These are phyloP conservation scores for Chunga burmeisteri DNA, from an alignment of 2,113 vertebrate species.

Conservation along the genomic window DNA sequence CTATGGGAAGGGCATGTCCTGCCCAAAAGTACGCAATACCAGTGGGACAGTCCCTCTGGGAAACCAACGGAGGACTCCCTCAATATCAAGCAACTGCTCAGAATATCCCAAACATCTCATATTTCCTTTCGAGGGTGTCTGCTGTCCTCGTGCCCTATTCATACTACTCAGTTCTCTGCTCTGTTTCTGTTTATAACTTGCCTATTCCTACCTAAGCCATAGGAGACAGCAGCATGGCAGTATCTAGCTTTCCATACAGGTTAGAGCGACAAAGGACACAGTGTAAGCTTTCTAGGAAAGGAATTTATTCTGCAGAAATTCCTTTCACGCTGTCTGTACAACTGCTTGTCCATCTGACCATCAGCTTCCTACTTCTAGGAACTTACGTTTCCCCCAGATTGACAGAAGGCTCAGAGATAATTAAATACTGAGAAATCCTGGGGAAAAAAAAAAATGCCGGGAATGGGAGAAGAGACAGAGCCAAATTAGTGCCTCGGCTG, in stretches of 20 bases:
- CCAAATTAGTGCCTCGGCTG: not conserved
- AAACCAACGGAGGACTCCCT: not conserved
- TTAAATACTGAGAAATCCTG: constrained; percentile 29
- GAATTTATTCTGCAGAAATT: not conserved
- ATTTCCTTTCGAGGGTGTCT: not conserved
- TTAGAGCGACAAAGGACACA: not conserved
- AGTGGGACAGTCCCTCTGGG: not conserved
- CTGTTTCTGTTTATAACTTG: not conserved
- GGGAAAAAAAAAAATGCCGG: not conserved
- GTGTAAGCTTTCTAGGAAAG: not conserved
- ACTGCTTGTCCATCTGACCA: constrained; percentile 13
- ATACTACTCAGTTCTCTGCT: not conserved
- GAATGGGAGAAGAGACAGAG: not conserved
- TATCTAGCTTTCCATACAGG: not conserved
- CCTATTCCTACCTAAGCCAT: not conserved
- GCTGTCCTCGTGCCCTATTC: not conserved
- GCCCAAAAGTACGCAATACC: not conserved
- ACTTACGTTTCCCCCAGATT: not conserved
- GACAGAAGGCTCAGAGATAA: constrained; percentile 23
- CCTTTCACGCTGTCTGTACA: not conserved
- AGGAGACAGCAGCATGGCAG: not conserved
- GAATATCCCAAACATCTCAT: not conserved
- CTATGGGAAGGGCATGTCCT: not conserved
- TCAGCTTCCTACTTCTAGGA: not conserved
- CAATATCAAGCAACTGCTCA: not conserved